These are phyloP conservation scores for Cataglyphis livida DNA, from an alignment of 2,888 invertebrate species.

Conservation along the genomic window DNA sequence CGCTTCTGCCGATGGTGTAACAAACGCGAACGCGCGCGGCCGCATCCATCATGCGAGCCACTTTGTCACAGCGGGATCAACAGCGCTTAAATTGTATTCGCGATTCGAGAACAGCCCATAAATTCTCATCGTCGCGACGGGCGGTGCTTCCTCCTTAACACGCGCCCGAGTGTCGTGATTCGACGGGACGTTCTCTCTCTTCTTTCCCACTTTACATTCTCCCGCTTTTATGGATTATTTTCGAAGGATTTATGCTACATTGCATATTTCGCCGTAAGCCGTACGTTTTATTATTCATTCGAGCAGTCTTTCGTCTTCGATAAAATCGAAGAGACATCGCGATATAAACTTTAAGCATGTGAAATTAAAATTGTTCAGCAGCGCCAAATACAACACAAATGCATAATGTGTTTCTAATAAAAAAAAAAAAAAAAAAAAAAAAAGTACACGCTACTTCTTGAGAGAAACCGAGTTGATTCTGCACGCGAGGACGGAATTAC, in stretches of 20 bases:
- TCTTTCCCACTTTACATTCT: slow-evolving; percentile 5
- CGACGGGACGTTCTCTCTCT: slow-evolving; percentile 59
- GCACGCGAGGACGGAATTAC: slow-evolving; percentile 58
- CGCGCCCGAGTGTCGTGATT: slow-evolving; percentile 65
- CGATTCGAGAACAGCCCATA: slow-evolving; percentile 78
- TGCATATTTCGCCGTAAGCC: not conserved
- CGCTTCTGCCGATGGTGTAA: slow-evolving; percentile 58
- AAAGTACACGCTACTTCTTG: not conserved
- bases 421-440: not conserved
- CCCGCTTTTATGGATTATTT: slow-evolving; percentile 34
- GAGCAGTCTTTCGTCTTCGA: not conserved
- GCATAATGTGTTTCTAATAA: not conserved
- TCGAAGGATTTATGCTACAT: slow-evolving; percentile 49
- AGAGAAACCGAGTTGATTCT: not conserved
- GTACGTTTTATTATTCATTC: slow-evolving; percentile 7
- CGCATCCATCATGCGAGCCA: slow-evolving; percentile 81
- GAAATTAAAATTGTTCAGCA: not conserved
- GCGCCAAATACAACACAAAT: too few relatives aligned
- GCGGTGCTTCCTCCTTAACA: slow-evolving; percentile 74
- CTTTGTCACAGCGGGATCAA: slow-evolving; percentile 82
- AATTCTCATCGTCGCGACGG: slow-evolving; percentile 77
- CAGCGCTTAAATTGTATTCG: slow-evolving; percentile 82
- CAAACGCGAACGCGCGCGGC: slow-evolving; percentile 69
- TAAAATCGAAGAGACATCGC: not conserved
- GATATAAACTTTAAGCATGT: not conserved